Conservation (phyloP, 2,888 invertebrate genomes). For the Acleris literana region DNA sequence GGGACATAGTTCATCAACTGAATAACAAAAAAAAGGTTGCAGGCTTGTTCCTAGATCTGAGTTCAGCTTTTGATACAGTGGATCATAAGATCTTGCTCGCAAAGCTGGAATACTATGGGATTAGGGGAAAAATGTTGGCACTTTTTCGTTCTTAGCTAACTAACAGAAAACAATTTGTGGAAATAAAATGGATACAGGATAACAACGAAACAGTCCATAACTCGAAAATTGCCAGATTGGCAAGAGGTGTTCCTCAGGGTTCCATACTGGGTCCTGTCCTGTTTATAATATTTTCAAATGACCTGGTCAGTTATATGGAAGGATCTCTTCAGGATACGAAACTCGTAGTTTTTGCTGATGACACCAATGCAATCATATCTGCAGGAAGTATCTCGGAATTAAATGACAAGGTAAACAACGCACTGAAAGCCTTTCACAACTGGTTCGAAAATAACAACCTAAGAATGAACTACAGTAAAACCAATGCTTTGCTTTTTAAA, state of each 20-base stretch:
- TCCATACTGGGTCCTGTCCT: conserved; percentile 13
- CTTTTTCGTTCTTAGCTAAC: conserved; percentile 11
- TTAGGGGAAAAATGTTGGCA: neutral
- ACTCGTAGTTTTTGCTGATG: too few species aligned
- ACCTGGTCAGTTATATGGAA: neutral
- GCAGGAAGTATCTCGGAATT: too few species aligned
- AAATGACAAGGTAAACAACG: too few species aligned
- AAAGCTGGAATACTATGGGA: conserved; percentile 6
- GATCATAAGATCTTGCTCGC: neutral
- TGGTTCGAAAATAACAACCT: too few species aligned
- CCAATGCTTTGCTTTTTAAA: too few species aligned
- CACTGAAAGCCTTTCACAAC: too few species aligned
- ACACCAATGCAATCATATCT: too few species aligned
- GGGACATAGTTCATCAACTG: too few species aligned
- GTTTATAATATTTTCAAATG: conserved; percentile 5
- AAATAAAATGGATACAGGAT: conserved; percentile 5
- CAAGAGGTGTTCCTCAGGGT: conserved; percentile 7
- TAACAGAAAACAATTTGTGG: conserved; percentile 11
- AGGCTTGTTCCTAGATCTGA: neutral
- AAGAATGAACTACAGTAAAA: too few species aligned
- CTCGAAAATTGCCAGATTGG: neutral
- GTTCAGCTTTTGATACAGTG: neutral
- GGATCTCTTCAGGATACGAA: too few species aligned
- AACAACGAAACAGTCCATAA: neutral
- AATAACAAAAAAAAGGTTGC: conserved; percentile 16